Evolutionary conservation across 2,888 invertebrate genomes (phyloP).

Genomic region (Pammene fasciana): DNA sequence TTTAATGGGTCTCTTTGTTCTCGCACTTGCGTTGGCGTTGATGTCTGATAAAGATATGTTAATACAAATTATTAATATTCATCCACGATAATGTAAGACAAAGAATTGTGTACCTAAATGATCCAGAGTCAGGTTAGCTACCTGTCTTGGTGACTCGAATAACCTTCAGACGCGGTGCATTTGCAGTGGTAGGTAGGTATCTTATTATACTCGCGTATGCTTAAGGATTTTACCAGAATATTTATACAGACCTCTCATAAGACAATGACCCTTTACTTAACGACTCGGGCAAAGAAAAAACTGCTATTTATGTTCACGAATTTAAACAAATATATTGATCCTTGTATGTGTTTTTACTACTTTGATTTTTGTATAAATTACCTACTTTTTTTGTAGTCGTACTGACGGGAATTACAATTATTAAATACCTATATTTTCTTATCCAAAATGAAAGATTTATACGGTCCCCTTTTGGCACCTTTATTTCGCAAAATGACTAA

Average conservation of each 20-base stretch:
- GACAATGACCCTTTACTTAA: neutral
- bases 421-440: too few relatives aligned
- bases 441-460: too few relatives aligned
- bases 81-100: neutral
- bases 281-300: neutral
- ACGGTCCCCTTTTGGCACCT: too few relatives aligned
- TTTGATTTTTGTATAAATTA: too few relatives aligned
- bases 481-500: too few relatives aligned
- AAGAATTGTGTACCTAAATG: constrained; percentile 5
- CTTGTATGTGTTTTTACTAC: too few relatives aligned
- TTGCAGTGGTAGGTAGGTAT: constrained; percentile 10
- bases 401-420: too few relatives aligned
- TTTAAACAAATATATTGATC: too few relatives aligned
- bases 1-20: constrained; percentile 31
- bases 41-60: constrained; percentile 13
- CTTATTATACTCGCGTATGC: neutral
- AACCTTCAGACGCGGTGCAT: constrained; percentile 27
- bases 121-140: constrained; percentile 20
- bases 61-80: constrained; percentile 19
- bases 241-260: neutral
- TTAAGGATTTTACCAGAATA: constrained; percentile 10
- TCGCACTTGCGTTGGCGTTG: constrained; percentile 11
- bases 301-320: neutral
- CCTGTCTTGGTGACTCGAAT: constrained; percentile 26
- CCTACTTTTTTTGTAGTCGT: too few relatives aligned